Evolutionary conservation across 2,888 invertebrate species (phyloP).

Genomic region (Linnaemya vulpina): DNA sequence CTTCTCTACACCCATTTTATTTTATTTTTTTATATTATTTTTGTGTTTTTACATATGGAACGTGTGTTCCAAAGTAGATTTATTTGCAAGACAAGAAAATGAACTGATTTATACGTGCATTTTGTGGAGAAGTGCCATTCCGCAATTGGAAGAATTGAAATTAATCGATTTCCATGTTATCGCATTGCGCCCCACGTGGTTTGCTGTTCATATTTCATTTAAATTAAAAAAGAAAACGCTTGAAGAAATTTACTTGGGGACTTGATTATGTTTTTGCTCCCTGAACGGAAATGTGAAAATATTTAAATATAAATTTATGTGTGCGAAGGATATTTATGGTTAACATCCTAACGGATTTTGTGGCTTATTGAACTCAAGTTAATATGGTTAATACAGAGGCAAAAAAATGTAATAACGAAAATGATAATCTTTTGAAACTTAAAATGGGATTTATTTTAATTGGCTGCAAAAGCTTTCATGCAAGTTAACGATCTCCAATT

Average conservation of each 20-base stretch:
- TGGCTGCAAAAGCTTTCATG: background rate
- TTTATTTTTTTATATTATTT: background rate
- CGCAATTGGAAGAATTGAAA: background rate
- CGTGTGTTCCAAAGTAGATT: background rate
- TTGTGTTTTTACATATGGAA: background rate
- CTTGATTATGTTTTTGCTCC: background rate
- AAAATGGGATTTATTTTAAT: background rate
- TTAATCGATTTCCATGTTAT: slow-evolving; percentile 27
- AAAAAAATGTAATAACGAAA: background rate
- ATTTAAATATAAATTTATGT: slow-evolving; percentile 3
- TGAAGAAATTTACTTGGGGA: background rate
- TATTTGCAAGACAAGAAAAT: background rate
- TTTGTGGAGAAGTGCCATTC: background rate
- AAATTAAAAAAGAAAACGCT: no score
- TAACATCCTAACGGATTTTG: background rate
- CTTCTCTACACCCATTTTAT: no score
- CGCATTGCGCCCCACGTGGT: background rate
- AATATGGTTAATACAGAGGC: background rate
- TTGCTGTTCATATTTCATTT: slow-evolving; percentile 1
- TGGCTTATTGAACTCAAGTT: background rate
- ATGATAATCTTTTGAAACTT: background rate
- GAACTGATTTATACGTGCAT: background rate
- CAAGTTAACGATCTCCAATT: background rate
- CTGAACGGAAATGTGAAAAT: background rate
- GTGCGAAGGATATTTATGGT: background rate